Conservation (phyloP, 2,888 invertebrate species). For the Prosopocoilus inquinatus region DNA sequence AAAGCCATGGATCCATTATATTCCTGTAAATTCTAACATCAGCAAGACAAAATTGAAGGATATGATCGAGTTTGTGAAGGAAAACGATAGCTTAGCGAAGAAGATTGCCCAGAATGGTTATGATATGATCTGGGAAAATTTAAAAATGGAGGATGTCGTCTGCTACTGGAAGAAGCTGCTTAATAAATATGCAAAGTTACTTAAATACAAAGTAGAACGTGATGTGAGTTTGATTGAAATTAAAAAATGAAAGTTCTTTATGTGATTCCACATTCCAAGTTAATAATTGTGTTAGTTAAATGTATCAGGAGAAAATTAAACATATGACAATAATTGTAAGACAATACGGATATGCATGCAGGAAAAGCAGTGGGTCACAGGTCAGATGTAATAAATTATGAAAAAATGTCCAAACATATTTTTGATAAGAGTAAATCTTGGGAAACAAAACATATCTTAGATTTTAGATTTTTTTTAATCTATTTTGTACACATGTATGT, state of each 20-base stretch:
- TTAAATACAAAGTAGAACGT: conserved; percentile 64
- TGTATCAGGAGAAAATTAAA: too few species aligned
- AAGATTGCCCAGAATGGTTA: conserved; percentile 82
- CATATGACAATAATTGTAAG: background rate
- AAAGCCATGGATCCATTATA: conserved; percentile 94
- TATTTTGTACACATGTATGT: too few species aligned
- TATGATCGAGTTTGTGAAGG: conserved; percentile 71
- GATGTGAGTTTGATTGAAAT: conserved; percentile 62
- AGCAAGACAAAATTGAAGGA: conserved; percentile 68
- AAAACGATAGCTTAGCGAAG: conserved; percentile 70
- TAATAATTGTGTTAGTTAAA: background rate
- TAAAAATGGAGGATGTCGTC: conserved; percentile 75
- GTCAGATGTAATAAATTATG: too few species aligned
- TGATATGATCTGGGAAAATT: conserved; percentile 78
- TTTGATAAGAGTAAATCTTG: too few species aligned
- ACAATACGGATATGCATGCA: background rate
- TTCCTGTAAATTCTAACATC: conserved; percentile 72
- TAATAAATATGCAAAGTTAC: conserved; percentile 68
- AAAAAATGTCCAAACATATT: too few species aligned
- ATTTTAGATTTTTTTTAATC: too few species aligned
- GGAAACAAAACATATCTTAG: too few species aligned
- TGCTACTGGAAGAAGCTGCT: conserved; percentile 87
- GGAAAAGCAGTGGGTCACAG: too few species aligned
- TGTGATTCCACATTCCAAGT: background rate
- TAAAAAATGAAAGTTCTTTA: conserved; percentile 9